Evolutionary conservation across 2,113 vertebrate species (phyloP).

Genomic region (Cottus gobio): DNA sequence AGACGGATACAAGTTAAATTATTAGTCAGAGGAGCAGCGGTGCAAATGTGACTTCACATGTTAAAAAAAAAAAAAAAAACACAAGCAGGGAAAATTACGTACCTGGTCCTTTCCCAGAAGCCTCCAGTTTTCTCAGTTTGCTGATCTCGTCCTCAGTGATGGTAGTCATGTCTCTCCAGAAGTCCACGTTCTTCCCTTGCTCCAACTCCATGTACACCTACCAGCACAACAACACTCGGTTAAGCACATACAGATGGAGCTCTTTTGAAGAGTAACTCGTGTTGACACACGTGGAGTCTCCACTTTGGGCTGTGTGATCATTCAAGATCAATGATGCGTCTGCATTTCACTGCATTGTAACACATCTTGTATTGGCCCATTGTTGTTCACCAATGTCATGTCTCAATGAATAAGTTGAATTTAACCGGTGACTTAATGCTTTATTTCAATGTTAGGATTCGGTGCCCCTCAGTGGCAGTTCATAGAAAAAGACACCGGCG

Average conservation of each 20-base stretch:
- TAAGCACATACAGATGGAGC: not conserved
- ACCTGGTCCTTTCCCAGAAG: slow-evolving; percentile 96
- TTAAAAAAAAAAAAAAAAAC: not conserved
- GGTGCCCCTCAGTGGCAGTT: not conserved
- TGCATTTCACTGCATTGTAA: not conserved
- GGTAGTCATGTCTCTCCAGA: slow-evolving; percentile 98
- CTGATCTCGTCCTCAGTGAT: slow-evolving; percentile 97
- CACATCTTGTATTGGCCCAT: not conserved
- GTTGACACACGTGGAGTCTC: not conserved
- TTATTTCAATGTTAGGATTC: not conserved
- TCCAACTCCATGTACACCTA: slow-evolving; percentile 99
- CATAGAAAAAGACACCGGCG: not conserved
- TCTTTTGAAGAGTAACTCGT: not conserved
- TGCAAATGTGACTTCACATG: not conserved
- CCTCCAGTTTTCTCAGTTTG: slow-evolving; percentile 95
- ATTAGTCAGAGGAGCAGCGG: not conserved
- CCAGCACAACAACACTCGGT: slow-evolving; percentile 4
- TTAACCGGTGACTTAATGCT: not conserved
- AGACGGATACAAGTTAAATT: not conserved
- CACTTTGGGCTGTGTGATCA: not conserved
- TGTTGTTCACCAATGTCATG: not conserved
- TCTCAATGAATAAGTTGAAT: not conserved
- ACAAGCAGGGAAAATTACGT: not conserved
- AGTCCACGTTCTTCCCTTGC: slow-evolving; percentile 97
- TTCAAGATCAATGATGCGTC: not conserved